Evolutionary conservation across 2,888 invertebrate species (phyloP), one percentile per base, ranked within the genome.

Genomic region (Yponomeuta sedellus): DNA sequence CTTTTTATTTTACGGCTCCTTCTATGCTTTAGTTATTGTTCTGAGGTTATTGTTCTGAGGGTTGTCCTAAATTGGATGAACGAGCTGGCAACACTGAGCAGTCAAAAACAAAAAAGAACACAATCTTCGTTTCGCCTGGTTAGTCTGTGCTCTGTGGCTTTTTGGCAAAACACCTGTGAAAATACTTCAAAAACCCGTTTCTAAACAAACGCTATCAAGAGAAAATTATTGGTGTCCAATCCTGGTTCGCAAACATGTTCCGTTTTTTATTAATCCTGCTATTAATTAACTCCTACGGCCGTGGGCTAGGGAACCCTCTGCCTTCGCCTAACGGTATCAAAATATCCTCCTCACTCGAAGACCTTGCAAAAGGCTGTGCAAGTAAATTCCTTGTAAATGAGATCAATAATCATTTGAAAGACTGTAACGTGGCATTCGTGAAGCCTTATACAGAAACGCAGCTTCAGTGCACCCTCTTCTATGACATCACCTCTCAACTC

Each of bases 391-490:
- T 90, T 68, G 69, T 72, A 16, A 70, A 70, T 5, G 76, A 79
- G 72, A 80, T 90, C 34, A 74, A 70, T 64, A 74, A 67, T n/a
- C 75, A 79, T 70, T 66, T 77, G 39, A 58, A 72, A 10, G 74
- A 78, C 44, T 90, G 89, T 70, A 73, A 78, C 57, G 70, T 77
- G n/a, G 67, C 71, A 19, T 69, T 72, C 16, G 44, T 20, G 44
- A 25, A 10, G 25, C 73, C 78, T 19, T 74, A 5, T 75, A 77
- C 59, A 72, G 70, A 25, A 75, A 77, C 66, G 63, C 77, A 83
- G 68, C 74, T 85, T 20, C 78, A 81, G 70, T 90, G 90, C 72
- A 74, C 86, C 69, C 78, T 88, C 71, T 89, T 87, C 71, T 88
- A 82, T 67, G 89, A 90, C 63, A 88, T 89, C 70, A 88, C 79